Percentiles rank a stretch among this genome's conserved stretches.
Evolutionary conservation across 1,140 invertebrate species (phyloP).

Genomic region (Dryas iulia): DNA sequence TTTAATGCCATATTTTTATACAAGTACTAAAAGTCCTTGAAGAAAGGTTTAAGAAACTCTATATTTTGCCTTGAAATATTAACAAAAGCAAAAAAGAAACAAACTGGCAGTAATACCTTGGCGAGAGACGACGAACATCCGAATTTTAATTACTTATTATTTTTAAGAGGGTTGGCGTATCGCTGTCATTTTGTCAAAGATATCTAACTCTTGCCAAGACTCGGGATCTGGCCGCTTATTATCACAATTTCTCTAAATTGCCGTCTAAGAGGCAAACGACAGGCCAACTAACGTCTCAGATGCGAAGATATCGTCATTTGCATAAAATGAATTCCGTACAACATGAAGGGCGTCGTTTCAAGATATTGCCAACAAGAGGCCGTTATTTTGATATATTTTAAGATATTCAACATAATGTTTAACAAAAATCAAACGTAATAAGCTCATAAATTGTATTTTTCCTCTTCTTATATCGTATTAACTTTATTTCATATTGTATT

Average conservation of each 20-base stretch:
- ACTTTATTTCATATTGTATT: neutral
- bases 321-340: conserved; percentile 55
- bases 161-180: conserved; percentile 55
- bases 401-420: neutral
- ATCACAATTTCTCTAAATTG: conserved; percentile 38
- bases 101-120: neutral
- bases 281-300: conserved; percentile 26
- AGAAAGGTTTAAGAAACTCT: neutral
- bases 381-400: conserved; percentile 5
- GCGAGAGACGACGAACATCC: conserved; percentile 30
- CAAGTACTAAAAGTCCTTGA: too few species aligned
- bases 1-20: neutral
- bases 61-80: neutral
- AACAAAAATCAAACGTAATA: neutral
- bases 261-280: conserved; percentile 29
- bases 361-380: conserved; percentile 23
- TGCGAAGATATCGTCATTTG: conserved; percentile 47
- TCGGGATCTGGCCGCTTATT: conserved; percentile 36
- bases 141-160: conserved; percentile 60
- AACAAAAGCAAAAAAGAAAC: neutral
- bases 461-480: neutral
- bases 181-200: conserved; percentile 41
- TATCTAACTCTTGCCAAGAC: conserved; percentile 35
- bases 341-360: conserved; percentile 20
- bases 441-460: neutral